Conservation (phyloP, 2,797 vertebrate species). For the Tragelaphus eurycerus region DNA sequence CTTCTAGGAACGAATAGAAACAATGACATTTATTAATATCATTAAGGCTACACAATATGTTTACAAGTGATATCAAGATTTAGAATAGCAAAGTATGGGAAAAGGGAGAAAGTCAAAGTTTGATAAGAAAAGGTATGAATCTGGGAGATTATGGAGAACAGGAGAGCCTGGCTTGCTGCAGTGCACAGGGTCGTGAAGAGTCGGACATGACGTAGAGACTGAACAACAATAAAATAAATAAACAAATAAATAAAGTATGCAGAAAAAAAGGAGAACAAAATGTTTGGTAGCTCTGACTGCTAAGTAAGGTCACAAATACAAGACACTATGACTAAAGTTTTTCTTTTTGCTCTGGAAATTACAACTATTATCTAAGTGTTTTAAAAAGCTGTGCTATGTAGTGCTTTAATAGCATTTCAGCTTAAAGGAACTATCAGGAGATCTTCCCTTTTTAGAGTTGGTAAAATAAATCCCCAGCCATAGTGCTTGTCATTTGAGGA, state of each 20-base stretch:
- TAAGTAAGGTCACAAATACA: neutral
- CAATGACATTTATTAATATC: neutral
- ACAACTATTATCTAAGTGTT: neutral
- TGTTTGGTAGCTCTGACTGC: neutral
- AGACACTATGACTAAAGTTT: neutral
- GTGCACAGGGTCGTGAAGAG: neutral
- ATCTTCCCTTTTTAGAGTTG: neutral
- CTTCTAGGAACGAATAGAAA: neutral
- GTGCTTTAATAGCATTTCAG: neutral
- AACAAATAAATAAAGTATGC: slow-evolving; percentile 13
- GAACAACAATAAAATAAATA: neutral
- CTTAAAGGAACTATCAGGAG: neutral
- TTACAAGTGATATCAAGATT: neutral
- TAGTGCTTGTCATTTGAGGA: neutral
- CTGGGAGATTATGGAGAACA: neutral
- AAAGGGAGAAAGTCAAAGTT: neutral
- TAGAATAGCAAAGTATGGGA: neutral
- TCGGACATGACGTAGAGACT: neutral
- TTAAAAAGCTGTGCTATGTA: neutral
- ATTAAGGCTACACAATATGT: neutral
- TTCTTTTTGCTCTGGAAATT: neutral
- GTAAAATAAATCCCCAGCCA: neutral
- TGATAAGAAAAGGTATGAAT: neutral
- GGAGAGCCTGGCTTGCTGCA: neutral
- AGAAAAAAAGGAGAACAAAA: neutral